These are phyloP conservation scores for Rutpela maculata DNA, from an alignment of 2,888 invertebrate species.

Conservation along the genomic window DNA sequence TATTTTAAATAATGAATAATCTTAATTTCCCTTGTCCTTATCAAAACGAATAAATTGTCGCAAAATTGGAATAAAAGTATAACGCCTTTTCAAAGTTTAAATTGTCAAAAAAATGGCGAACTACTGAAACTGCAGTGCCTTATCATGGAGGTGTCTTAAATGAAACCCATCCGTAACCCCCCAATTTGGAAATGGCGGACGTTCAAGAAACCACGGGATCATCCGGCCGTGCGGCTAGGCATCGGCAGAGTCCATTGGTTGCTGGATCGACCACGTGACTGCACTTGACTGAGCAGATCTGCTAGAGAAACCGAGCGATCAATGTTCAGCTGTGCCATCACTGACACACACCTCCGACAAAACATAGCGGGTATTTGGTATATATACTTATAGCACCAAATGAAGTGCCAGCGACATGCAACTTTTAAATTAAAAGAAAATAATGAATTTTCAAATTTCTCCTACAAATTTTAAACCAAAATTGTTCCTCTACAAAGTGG, in stretches of 20 bases:
- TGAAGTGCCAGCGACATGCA: constrained; percentile 35
- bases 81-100: constrained; percentile 7
- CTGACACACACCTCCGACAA: constrained; percentile 78
- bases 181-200: constrained; percentile 80
- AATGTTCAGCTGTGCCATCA: constrained; percentile 80
- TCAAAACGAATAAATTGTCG: no score
- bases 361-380: constrained; percentile 40
- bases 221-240: constrained; percentile 75
- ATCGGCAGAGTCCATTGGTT: constrained; percentile 77
- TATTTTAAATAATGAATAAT: no score
- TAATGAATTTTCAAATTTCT: background rate
- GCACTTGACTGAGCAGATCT: constrained; percentile 81
- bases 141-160: constrained; percentile 78
- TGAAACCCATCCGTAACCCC: constrained; percentile 77
- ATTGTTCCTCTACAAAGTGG: no score
- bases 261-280: constrained; percentile 79
- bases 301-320: constrained; percentile 76
- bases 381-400: constrained; percentile 51
- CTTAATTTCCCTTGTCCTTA: no score
- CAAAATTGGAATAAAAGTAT: no score
- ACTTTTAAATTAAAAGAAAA: background rate
- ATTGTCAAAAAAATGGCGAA: constrained; percentile 74
- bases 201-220: constrained; percentile 78
- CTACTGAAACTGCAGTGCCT: constrained; percentile 76
- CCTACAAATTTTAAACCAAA: no score